Percentiles rank a stretch among this genome's conserved stretches.
phyloP scores from a whole-genome alignment of 2,797 vertebrate species.

The Hafferia zeledoni region DNA sequence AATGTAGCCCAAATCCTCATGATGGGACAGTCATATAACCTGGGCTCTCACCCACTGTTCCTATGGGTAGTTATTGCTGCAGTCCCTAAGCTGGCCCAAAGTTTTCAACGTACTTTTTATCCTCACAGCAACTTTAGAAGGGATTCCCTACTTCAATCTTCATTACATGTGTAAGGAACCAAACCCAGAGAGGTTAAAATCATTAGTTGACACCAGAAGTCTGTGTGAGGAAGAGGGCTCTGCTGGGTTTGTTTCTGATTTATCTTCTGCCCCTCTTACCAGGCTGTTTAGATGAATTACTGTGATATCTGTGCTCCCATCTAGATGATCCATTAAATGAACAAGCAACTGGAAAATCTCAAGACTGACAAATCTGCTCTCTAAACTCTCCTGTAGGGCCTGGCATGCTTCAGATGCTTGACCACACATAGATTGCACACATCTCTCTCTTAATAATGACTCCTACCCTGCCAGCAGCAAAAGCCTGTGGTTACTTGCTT shows the following conservation, averaged over 20 bases:
- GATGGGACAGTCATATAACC: not conserved
- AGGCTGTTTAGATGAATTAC: not conserved
- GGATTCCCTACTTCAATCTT: not conserved
- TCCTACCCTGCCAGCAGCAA: not conserved
- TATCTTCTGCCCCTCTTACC: not conserved
- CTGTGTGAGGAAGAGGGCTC: not conserved
- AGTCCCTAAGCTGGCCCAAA: not conserved
- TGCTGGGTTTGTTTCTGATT: not conserved
- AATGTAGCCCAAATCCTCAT: not conserved
- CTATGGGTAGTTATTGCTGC: not conserved
- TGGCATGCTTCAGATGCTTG: not conserved
- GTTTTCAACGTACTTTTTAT: not conserved
- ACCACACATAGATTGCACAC: not conserved
- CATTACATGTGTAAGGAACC: not conserved
- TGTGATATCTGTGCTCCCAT: not conserved
- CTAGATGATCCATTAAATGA: not conserved
- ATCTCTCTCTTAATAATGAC: not conserved
- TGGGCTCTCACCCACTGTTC: not conserved
- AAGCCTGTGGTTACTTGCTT: not conserved
- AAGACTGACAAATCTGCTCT: not conserved
- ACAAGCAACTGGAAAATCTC: not conserved
- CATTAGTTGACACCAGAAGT: not conserved
- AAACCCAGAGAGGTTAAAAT: not conserved
- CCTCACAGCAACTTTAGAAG: not conserved
- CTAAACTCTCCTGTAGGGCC: not conserved